Conservation (phyloP, 2,113 vertebrate species). For the Condylura cristata region DNA sequence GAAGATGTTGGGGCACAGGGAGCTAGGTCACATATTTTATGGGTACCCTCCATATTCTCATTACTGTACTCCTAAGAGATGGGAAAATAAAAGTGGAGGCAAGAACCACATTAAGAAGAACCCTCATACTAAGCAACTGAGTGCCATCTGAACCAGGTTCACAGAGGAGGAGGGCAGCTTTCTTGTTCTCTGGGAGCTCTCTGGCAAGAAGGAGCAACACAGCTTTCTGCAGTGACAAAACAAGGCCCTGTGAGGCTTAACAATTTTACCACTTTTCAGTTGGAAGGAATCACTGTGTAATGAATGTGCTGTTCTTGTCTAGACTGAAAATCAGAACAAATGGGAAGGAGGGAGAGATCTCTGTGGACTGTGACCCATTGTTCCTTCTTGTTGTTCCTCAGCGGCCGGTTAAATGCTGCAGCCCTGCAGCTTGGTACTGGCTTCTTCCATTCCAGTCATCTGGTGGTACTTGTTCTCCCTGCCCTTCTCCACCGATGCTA, state of each 20-base stretch:
- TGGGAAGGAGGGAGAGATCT: neutral
- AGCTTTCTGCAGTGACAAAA: neutral
- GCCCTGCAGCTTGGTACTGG: neutral
- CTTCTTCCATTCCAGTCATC: neutral
- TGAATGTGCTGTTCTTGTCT: neutral
- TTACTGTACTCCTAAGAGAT: neutral
- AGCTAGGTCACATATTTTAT: neutral
- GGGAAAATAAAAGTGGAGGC: neutral
- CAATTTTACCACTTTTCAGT: neutral
- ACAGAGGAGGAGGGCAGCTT: neutral
- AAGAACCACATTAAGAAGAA: neutral
- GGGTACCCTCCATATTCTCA: neutral
- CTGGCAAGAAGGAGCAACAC: neutral
- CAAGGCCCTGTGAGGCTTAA: neutral
- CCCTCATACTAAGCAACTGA: neutral
- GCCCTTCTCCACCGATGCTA: no score
- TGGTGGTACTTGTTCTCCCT: neutral
- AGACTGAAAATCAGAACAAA: constrained; percentile 5
- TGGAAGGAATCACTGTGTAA: neutral
- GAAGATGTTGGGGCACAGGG: neutral
- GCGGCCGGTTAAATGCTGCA: neutral
- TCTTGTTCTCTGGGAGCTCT: neutral
- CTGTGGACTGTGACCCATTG: neutral
- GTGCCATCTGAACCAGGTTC: neutral
- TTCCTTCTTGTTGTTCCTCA: neutral